Evolutionary conservation across 2,113 vertebrate species (phyloP).

Genomic region (Bucco capensis): DNA sequence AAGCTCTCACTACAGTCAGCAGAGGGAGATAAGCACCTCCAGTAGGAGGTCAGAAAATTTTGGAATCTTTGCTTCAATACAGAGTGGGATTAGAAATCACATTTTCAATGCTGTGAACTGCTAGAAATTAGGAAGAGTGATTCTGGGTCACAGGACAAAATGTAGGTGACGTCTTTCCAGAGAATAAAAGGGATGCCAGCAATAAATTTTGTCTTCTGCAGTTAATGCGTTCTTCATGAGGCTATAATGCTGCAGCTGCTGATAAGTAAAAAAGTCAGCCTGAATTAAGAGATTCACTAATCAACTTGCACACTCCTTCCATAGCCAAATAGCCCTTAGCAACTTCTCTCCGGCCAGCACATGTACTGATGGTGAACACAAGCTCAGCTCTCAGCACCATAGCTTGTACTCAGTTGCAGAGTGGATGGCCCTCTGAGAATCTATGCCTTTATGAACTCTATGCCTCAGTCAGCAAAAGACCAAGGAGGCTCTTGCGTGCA

Average conservation of each 20-base stretch:
- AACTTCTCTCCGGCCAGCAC: accelerated
- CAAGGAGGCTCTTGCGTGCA: not conserved
- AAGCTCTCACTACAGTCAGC: not conserved
- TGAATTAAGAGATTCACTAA: not conserved
- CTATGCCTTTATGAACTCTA: accelerated
- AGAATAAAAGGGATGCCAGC: not conserved
- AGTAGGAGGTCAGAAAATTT: not conserved
- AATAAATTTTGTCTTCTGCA: not conserved
- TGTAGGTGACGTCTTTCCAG: not conserved
- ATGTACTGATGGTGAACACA: accelerated
- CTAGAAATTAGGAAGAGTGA: not conserved
- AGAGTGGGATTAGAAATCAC: not conserved
- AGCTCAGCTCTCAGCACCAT: not conserved
- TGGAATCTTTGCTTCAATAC: not conserved
- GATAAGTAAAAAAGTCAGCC: not conserved
- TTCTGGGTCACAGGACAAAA: not conserved
- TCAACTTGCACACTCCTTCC: not conserved
- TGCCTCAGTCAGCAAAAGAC: not conserved
- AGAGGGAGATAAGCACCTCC: not conserved
- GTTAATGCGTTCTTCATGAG: not conserved
- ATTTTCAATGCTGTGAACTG: not conserved
- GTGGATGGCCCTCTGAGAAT: not conserved
- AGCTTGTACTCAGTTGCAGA: accelerated
- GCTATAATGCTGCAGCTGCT: not conserved
- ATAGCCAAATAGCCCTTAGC: not conserved